These are phyloP conservation scores for Macaria notata DNA, from an alignment of 2,888 invertebrate genomes.

Conservation along the genomic window DNA sequence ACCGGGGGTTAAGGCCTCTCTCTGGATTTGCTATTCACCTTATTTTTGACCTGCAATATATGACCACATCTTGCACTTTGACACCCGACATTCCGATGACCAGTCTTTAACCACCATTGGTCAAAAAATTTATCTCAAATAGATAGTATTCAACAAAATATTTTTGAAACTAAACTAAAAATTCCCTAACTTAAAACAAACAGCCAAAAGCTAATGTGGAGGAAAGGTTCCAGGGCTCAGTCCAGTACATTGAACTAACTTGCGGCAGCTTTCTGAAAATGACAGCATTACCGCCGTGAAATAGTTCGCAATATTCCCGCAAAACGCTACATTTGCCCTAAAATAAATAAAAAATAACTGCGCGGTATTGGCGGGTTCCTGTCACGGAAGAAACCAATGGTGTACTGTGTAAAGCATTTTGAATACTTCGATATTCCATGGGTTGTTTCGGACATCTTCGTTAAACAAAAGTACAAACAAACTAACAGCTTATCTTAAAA, in stretches of 20 bases:
- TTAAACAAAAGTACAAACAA: too few species aligned
- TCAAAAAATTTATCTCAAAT: too few species aligned
- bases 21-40: too few species aligned
- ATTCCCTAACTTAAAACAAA: too few species aligned
- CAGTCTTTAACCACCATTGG: too few species aligned
- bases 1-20: too few species aligned
- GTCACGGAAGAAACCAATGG: conserved; percentile 10
- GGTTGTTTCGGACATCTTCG: neutral
- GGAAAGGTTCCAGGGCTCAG: neutral
- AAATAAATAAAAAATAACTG: conserved; percentile 21
- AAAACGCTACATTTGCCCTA: conserved; percentile 15
- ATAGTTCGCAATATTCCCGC: conserved; percentile 5
- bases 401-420: neutral
- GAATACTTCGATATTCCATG: neutral
- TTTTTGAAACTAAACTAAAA: too few species aligned
- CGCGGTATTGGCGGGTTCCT: conserved; percentile 1
- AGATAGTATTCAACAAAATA: too few species aligned
- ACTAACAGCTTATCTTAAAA: too few species aligned
- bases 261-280: neutral
- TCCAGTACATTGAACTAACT: conserved; percentile 4
- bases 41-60: too few species aligned
- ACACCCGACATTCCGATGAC: too few species aligned
- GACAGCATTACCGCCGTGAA: neutral
- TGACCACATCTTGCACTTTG: too few species aligned
- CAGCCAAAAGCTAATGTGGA: neutral